Conservation (phyloP, 2,113 vertebrate genomes). For the Anarrhichthys ocellatus region DNA sequence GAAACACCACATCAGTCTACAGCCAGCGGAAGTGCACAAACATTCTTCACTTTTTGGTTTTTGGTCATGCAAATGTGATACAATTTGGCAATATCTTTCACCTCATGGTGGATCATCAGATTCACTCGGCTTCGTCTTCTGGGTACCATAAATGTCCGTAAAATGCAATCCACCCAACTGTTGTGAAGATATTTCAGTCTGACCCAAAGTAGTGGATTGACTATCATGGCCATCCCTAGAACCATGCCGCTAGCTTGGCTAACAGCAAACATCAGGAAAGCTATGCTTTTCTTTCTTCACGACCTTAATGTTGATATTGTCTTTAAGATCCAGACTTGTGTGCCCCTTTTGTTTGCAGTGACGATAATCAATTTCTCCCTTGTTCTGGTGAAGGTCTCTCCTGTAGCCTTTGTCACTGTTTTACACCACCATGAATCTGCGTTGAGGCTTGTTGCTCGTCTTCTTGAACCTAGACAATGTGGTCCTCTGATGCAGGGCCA, state of each 20-base stretch:
- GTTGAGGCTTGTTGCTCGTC: not conserved
- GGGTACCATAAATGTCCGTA: not conserved
- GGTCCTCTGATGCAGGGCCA: conserved; percentile 1
- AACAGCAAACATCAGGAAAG: not conserved
- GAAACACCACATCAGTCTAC: not conserved
- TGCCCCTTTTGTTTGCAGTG: not conserved
- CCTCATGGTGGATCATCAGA: not conserved
- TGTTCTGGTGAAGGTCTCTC: not conserved
- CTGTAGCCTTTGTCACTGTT: not conserved
- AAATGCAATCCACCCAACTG: not conserved
- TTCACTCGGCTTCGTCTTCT: not conserved
- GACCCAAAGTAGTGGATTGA: not conserved
- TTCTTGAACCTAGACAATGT: conserved; percentile 1
- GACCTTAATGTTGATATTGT: not conserved
- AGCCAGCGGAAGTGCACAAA: not conserved
- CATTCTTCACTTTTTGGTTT: not conserved
- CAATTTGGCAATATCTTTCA: not conserved
- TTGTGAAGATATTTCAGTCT: not conserved
- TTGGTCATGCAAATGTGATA: not conserved
- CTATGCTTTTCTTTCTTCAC: not conserved
- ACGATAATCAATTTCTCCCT: not conserved
- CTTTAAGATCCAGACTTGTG: conserved; percentile 4
- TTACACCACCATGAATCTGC: not conserved
- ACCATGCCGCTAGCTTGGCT: not conserved
- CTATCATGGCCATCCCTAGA: not conserved